Conservation (phyloP, 2,113 vertebrate species). For the Trichomycterus rosablanca region DNA sequence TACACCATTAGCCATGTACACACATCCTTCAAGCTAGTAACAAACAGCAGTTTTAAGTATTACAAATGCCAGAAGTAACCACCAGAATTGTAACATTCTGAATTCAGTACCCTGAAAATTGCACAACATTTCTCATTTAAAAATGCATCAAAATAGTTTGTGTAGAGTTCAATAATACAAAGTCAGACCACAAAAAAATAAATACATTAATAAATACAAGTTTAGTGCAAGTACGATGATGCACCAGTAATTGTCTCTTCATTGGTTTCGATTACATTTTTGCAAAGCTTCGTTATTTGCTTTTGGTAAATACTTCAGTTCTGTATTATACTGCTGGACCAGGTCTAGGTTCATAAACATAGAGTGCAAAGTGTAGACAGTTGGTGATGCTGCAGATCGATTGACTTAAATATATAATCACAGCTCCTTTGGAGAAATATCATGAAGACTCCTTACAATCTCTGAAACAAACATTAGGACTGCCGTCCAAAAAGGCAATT, state of each 20-base stretch:
- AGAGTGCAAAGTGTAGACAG: no score
- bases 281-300: background rate
- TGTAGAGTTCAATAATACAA: constrained; percentile 45
- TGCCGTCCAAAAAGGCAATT: no score
- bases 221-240: background rate
- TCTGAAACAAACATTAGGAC: no score
- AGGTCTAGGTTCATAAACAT: no score
- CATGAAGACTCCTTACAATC: no score
- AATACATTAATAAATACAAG: background rate
- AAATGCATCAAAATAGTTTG: constrained; percentile 50
- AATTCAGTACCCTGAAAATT: constrained; percentile 43
- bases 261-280: background rate
- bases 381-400: no score
- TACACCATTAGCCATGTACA: constrained; percentile 46
- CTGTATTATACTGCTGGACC: no score
- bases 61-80: constrained; percentile 27
- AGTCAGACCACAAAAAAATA: background rate
- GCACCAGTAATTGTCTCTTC: background rate
- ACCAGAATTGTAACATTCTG: constrained; percentile 34
- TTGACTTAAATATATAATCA: no score
- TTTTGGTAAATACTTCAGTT: no score
- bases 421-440: no score
- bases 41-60: constrained; percentile 34
- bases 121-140: constrained; percentile 42
- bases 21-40: constrained; percentile 53